Conservation (phyloP, 2,797 vertebrate genomes). For the Gastrophryne carolinensis region DNA sequence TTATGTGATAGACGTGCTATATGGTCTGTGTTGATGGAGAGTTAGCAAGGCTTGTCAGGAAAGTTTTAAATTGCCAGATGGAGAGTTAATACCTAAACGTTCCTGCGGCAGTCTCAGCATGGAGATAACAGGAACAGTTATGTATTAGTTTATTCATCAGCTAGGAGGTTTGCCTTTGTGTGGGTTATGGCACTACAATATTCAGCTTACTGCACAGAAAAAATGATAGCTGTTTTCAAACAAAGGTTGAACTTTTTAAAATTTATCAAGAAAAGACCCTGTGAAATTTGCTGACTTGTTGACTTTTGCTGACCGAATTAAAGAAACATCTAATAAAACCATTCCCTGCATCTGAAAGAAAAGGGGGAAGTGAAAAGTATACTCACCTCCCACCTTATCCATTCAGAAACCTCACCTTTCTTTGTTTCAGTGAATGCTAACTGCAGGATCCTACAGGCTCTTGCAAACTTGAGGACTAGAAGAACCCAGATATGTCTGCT, state of each 20-base stretch:
- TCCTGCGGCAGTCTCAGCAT: neutral
- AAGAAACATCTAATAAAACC: neutral
- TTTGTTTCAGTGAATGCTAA: neutral
- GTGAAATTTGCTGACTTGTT: conserved; percentile 19
- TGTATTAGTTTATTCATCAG: neutral
- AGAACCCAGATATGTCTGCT: too few relatives aligned
- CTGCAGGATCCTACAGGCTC: too few relatives aligned
- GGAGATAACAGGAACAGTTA: neutral
- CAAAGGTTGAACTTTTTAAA: neutral
- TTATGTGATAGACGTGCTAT: neutral
- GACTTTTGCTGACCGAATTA: too few relatives aligned
- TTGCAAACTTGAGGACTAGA: too few relatives aligned
- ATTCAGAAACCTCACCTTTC: neutral
- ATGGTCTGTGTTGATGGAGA: neutral
- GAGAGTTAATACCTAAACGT: too few relatives aligned
- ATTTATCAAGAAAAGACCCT: neutral
- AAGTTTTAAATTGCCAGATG: neutral
- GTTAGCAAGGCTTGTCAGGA: neutral
- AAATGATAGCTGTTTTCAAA: too few relatives aligned
- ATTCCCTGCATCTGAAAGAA: neutral
- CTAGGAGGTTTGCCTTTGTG: neutral
- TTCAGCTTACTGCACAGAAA: neutral
- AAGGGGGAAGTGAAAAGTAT: too few relatives aligned
- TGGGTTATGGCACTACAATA: neutral
- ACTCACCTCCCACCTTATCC: too few relatives aligned